These are phyloP conservation scores for Salvelinus sp. DNA, from an alignment of 2,113 vertebrate species.

Conservation along the genomic window DNA sequence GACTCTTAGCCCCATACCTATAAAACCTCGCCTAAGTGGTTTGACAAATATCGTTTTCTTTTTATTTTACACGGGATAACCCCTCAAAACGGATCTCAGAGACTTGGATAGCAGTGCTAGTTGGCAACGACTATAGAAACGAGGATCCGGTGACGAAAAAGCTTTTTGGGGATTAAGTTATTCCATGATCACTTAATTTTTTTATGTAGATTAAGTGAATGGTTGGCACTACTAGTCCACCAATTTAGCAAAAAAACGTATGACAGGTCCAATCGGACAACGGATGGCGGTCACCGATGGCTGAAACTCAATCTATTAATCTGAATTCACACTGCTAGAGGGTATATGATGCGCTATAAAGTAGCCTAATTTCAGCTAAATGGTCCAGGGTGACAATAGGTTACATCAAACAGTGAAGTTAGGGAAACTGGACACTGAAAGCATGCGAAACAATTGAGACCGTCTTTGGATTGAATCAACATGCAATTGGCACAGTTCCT, in stretches of 20 bases:
- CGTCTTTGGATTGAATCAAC: constrained; percentile 60
- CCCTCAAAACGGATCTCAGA: constrained; percentile 31
- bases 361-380: constrained; percentile 39
- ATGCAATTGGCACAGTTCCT: constrained; percentile 64
- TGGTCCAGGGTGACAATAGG: constrained; percentile 57
- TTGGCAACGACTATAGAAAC: constrained; percentile 35
- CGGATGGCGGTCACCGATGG: constrained; percentile 40
- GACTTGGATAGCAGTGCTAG: constrained; percentile 26
- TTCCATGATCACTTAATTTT: constrained; percentile 21
- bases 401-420: constrained; percentile 40
- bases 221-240: constrained; percentile 19
- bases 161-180: constrained; percentile 25
- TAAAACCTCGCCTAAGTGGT: constrained; percentile 19
- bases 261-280: constrained; percentile 38
- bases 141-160: constrained; percentile 20
- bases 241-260: constrained; percentile 41
- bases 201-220: constrained; percentile 44
- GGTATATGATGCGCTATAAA: constrained; percentile 39
- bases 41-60: constrained; percentile 31
- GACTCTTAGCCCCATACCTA: constrained; percentile 1
- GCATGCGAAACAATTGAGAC: constrained; percentile 55
- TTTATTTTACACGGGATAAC: constrained; percentile 45
- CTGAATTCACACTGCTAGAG: constrained; percentile 61
- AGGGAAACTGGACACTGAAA: constrained; percentile 28
- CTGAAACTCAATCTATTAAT: constrained; percentile 66